Conservation (phyloP, 53 echinoderm and acorn worm genomes). For the Echinarachnius parma region DNA sequence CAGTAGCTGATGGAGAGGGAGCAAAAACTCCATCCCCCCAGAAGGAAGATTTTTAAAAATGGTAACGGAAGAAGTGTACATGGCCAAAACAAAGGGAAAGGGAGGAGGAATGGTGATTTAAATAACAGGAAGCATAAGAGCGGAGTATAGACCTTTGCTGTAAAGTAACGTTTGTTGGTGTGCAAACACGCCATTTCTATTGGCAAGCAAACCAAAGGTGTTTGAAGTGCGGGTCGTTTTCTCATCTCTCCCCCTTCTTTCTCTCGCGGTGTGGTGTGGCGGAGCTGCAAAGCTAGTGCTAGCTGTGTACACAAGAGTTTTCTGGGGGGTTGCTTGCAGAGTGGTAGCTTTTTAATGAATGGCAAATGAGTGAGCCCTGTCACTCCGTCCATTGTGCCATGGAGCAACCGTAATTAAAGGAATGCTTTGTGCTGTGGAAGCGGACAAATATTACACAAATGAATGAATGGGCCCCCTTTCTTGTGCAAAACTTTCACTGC, state of each 20-base stretch:
- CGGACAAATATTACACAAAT: slow-evolving; percentile 13
- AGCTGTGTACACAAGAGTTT: slow-evolving; percentile 41
- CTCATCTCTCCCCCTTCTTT: not conserved
- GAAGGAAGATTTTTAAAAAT: not conserved
- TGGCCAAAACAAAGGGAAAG: not conserved
- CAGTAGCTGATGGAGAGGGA: not conserved
- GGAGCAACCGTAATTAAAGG: slow-evolving; percentile 33
- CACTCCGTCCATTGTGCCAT: slow-evolving; percentile 28
- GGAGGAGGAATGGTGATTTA: not conserved
- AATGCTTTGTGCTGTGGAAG: slow-evolving; percentile 16
- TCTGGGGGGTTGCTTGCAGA: slow-evolving; percentile 8
- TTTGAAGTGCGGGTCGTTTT: slow-evolving; percentile 22
- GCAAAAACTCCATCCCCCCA: not conserved
- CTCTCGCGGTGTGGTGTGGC: not conserved
- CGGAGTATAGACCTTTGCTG: not conserved
- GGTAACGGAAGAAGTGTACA: not conserved
- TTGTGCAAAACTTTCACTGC: not conserved
- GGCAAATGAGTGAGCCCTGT: slow-evolving; percentile 46
- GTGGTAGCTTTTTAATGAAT: slow-evolving; percentile 51
- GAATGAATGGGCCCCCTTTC: slow-evolving; percentile 20
- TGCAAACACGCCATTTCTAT: slow-evolving; percentile 16
- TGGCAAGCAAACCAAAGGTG: slow-evolving; percentile 29
- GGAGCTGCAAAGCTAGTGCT: slow-evolving; percentile 12
- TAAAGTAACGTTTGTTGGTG: slow-evolving; percentile 30
- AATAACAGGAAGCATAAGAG: not conserved